Evolutionary conservation across 2,113 vertebrate genomes (phyloP).

Genomic region (Nannobrachium achirus): DNA sequence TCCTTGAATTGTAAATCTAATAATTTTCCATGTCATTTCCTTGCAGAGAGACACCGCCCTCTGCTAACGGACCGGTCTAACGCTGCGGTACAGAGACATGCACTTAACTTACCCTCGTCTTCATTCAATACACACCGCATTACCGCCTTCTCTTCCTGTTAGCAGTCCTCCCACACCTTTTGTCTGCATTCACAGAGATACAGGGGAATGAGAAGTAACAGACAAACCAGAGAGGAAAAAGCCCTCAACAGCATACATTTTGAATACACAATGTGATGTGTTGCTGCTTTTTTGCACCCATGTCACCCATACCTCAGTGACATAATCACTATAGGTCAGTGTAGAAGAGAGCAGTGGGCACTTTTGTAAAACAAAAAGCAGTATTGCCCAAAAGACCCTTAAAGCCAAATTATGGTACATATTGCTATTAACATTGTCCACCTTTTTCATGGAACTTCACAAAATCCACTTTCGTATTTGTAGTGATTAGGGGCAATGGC

Average conservation of each 20-base stretch:
- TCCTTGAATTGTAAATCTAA: background rate
- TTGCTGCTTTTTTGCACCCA: conserved; percentile 6
- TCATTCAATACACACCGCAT: conserved; percentile 47
- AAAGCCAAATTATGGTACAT: conserved; percentile 35
- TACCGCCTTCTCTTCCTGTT: conserved; percentile 47
- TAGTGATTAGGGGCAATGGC: conserved; percentile 8
- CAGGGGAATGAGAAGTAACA: conserved; percentile 14
- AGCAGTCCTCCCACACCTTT: conserved; percentile 37
- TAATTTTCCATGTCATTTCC: background rate
- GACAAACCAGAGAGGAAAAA: conserved; percentile 29
- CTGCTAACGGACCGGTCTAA: conserved; percentile 68
- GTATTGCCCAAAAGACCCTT: conserved; percentile 16
- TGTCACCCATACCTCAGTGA: conserved; percentile 28
- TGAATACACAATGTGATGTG: conserved; percentile 28
- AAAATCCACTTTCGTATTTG: background rate
- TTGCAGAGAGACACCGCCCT: conserved; percentile 62
- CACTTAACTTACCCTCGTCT: conserved; percentile 23
- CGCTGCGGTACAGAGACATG: conserved; percentile 16
- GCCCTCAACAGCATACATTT: conserved; percentile 29
- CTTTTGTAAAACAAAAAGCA: conserved; percentile 25
- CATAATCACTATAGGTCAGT: conserved; percentile 18
- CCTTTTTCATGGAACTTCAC: conserved; percentile 1
- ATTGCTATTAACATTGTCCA: background rate
- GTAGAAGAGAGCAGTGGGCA: conserved; percentile 28
- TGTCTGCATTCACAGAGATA: conserved; percentile 33